Evolutionary conservation across 35 echinoderm and acorn worm species (phyloP), one percentile per base, ranked within the genome.

Genomic region (Eucidaris tribuloides): DNA sequence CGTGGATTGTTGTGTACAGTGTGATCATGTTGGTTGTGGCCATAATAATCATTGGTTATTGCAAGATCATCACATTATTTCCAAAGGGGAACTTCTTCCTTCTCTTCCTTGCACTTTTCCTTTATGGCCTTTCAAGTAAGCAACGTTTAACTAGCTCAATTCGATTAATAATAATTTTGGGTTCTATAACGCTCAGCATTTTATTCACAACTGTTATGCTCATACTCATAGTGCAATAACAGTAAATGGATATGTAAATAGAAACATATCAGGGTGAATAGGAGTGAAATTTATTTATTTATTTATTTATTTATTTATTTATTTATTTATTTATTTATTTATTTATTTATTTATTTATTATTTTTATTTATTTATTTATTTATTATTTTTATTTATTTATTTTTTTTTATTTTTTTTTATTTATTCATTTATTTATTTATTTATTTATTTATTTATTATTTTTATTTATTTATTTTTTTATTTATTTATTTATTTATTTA

Each of bases 61-160:
- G 41, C 29, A 80, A 80, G 34, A 77, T 62, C 25, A 86, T 92
- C 34, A 46, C 34, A 25, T 30, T 86, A 0, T 85, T 92, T 43
- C 19, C 72, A 1, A 58, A 71, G 17, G 82, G 82, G 24, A 92
- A 92, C 71, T 68, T 80, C 35, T 85, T 92, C 62, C 46, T 92
- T 0, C 52, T 92, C 5, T 92, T 62, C 14, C 77, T 92, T 13
- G 34, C 61, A 14, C 62, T 92, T 36, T 80, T 81, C 44, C 38
- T 85, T 50, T 92, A 92, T 46, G 89, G 89, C 33, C 46, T 85
- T 31, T 86, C 89, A 92, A 62, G 89, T 92, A 81, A 81, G 89
- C 81, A 24, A n/a, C n/a, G n/a, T n/a, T n/a, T n/a, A n/a, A n/a
- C n/a, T n/a, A n/a, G n/a, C n/a, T 40, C n/a, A 20, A 43, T 28